Base-by-base conservation (phyloP, 2,888 invertebrate species). In the Cyrtodaria siliqua region DNA sequence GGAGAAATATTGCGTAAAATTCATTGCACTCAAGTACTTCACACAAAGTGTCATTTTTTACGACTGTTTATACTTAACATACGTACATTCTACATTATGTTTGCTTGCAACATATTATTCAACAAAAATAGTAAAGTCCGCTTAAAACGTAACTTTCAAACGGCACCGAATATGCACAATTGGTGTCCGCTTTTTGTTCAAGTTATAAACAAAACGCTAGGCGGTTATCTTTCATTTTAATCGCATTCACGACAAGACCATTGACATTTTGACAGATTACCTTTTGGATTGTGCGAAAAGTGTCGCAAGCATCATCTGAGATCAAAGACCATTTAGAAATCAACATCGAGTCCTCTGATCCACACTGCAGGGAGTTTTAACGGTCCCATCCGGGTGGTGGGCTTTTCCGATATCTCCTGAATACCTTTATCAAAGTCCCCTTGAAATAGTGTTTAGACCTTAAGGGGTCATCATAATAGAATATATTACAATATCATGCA, bases 401-500 rank as follows among this genome's bases (percentile, higher is more conserved):
- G 53, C 18, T 66, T 56, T 66, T 52, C 49, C 61, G 42, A 60
- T 66, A 53, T 55, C 60, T 53, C 61, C 44, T 66, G 44, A 56
- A 56, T 33, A 52, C 53, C 60, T 40, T 40, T 42, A 42, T 55
- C 61, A 61, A 61, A 61, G 66, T 52, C 44, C 27, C 61, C 61
- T 69, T 61, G 52, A 60, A 66, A 66, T 60, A 50, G 61, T 62
- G 70, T 63, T 59, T 49, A 60, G 60, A 57, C 71, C 63, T 63
- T 63, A 62, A 67, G 71, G 56, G 71, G 61, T 62, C 52, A 40
- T 67, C 49, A 63, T 68, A 72, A 71, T 68, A 44, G 68, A 72
- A 68, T 77, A 71, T 71, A 77, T 77, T 67, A 77, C 67, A 71
- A 77, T 77, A 77, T 68, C 44, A 72, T 77, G 77, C 77, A 77